Evolutionary conservation across 37 sponge, comb jelly and placozoan species (phyloP).

Genomic region (Aplysina aerophoba): DNA sequence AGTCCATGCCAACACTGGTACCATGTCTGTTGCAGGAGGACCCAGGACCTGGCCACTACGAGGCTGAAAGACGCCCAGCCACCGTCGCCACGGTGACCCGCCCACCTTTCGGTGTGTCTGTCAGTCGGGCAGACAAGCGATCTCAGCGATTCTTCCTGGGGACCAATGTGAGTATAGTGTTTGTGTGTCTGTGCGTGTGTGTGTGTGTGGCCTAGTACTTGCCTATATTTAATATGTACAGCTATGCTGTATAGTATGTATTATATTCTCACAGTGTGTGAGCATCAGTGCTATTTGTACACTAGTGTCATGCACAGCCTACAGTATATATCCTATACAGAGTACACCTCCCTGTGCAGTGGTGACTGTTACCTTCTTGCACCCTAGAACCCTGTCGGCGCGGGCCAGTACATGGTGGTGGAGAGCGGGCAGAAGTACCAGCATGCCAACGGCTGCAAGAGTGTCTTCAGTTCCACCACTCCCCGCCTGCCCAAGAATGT

Average conservation of each 20-base stretch:
- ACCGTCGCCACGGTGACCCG: slow-evolving; percentile 43
- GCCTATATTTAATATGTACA: too few relatives aligned
- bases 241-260: too few relatives aligned
- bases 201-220: slow-evolving; percentile 23
- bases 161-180: slow-evolving; percentile 34
- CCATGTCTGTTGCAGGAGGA: slow-evolving; percentile 59
- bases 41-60: slow-evolving; percentile 84
- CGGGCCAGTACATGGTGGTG: slow-evolving; percentile 77
- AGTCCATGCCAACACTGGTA: too few relatives aligned
- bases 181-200: not conserved
- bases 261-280: not conserved
- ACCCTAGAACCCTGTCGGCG: slow-evolving; percentile 81
- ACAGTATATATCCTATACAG: not conserved
- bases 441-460: slow-evolving; percentile 62
- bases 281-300: not conserved
- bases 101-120: slow-evolving; percentile 61
- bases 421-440: slow-evolving; percentile 60
- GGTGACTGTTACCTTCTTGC: not conserved
- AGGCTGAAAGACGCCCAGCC: not conserved
- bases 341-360: not conserved
- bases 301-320: too few relatives aligned
- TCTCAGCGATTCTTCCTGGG: slow-evolving; percentile 36
- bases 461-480: slow-evolving; percentile 68
- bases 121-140: slow-evolving; percentile 39
- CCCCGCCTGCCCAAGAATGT: slow-evolving; percentile 69